A percentile compares a stretch with the other conserved stretches of the same genome.
Evolutionary conservation across 2,113 vertebrate genomes (phyloP).

Genomic region (Tetrax tetrax): DNA sequence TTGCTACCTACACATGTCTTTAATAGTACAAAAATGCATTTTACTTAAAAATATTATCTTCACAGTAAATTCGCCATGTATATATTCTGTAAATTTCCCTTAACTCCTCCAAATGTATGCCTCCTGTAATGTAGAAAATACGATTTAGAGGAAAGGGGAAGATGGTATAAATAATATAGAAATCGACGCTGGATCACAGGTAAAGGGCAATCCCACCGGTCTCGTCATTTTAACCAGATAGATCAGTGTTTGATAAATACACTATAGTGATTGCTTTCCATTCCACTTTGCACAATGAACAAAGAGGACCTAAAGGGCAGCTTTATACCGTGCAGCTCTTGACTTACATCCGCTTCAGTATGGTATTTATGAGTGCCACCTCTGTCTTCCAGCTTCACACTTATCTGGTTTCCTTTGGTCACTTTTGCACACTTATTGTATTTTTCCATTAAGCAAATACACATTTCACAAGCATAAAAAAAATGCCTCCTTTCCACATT

Average conservation of each 20-base stretch:
- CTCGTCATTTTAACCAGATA: not conserved
- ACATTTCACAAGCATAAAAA: not conserved
- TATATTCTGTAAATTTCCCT: not conserved
- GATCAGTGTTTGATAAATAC: not conserved
- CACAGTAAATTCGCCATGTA: not conserved
- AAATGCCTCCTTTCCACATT: not conserved
- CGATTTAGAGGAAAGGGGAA: not conserved
- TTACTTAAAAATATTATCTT: not conserved
- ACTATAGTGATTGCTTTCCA: not conserved
- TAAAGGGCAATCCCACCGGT: not conserved
- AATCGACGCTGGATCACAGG: not conserved
- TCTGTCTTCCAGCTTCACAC: not conserved
- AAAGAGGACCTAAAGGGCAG: not conserved
- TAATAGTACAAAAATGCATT: not conserved
- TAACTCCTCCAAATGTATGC: not conserved
- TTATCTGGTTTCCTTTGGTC: not conserved
- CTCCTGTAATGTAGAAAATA: not conserved
- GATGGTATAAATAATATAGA: not conserved
- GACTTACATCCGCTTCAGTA: not conserved
- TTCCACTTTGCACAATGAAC: not conserved
- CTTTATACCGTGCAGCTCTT: not conserved
- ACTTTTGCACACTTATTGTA: not conserved
- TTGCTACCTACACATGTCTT: not conserved
- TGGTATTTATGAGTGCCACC: not conserved
- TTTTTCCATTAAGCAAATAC: not conserved